phyloP scores from a whole-genome alignment of 2,888 invertebrate genomes.

The Tolmerus cingulatus region DNA sequence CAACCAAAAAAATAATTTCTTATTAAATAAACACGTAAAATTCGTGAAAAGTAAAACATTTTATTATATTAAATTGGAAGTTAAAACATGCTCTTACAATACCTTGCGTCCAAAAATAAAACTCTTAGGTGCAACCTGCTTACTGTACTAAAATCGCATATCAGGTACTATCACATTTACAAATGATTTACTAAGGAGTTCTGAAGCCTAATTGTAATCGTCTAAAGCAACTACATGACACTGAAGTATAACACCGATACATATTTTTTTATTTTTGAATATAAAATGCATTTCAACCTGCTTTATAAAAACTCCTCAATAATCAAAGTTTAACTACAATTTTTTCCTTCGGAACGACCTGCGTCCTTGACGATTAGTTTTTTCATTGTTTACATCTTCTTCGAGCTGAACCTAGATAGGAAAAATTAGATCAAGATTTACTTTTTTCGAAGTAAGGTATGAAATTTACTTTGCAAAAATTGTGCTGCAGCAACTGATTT shows the following conservation, averaged over 20 bases:
- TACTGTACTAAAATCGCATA: not conserved
- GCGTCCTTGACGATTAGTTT: slow-evolving; percentile 30
- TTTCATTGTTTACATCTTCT: slow-evolving; percentile 32
- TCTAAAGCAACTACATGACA: not conserved
- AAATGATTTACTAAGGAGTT: not conserved
- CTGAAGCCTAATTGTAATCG: not conserved
- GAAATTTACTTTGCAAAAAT: slow-evolving; percentile 72
- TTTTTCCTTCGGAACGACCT: slow-evolving; percentile 43
- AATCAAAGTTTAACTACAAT: not conserved
- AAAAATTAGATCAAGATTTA: not conserved
- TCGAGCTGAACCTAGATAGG: slow-evolving; percentile 44
- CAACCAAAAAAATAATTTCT: not conserved
- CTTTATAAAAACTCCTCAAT: not conserved
- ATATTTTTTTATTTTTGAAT: not conserved
- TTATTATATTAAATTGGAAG: not conserved
- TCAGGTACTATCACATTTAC: slow-evolving; percentile 25
- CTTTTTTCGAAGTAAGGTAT: not conserved
- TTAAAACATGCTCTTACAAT: not conserved
- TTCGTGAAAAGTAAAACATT: not conserved
- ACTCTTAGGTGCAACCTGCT: not conserved
- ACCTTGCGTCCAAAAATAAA: not conserved
- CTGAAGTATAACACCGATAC: not conserved
- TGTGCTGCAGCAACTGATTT: slow-evolving; percentile 73
- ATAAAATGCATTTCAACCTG: not conserved
- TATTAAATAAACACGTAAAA: not conserved